Evolutionary conservation across 2,888 invertebrate species (phyloP).

Genomic region (Labia minor): DNA sequence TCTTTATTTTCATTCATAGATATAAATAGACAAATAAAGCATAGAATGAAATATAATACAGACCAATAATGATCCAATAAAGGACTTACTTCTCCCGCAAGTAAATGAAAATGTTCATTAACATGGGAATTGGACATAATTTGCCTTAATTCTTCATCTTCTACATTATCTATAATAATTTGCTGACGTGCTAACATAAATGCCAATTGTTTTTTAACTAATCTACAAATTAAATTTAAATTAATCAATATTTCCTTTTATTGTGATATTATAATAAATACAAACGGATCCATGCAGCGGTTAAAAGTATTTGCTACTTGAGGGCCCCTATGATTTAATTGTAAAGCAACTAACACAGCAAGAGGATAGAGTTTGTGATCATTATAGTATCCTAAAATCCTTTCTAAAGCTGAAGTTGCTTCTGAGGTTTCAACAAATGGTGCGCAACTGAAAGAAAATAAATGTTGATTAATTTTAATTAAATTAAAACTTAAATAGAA

Average conservation of each 20-base stretch:
- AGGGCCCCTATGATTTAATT: conserved; percentile 52
- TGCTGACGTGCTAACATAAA: conserved; percentile 95
- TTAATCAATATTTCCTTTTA: neutral
- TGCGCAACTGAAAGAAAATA: conserved; percentile 60
- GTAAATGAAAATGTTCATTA: conserved; percentile 81
- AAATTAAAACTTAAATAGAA: conserved; percentile 1
- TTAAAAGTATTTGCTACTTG: conserved; percentile 42
- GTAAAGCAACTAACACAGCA: conserved; percentile 83
- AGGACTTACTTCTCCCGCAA: conserved; percentile 78
- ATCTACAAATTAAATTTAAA: conserved; percentile 41
- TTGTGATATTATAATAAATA: conserved; percentile 29
- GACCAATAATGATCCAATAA: too few species aligned
- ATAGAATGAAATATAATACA: too few species aligned
- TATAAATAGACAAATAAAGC: too few species aligned
- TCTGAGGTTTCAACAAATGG: conserved; percentile 94
- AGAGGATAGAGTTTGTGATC: conserved; percentile 82
- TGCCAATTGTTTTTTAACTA: conserved; percentile 84
- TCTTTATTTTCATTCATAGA: too few species aligned
- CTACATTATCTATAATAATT: conserved; percentile 64
- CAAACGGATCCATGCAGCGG: conserved; percentile 72
- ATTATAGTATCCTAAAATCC: conserved; percentile 72
- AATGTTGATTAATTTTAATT: conserved; percentile 13
- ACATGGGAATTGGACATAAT: conserved; percentile 91
- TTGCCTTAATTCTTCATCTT: conserved; percentile 68
- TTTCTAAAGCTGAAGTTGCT: conserved; percentile 68